Evolutionary conservation across 2,113 vertebrate genomes (phyloP).

Genomic region (Prochilodus magdalenae): DNA sequence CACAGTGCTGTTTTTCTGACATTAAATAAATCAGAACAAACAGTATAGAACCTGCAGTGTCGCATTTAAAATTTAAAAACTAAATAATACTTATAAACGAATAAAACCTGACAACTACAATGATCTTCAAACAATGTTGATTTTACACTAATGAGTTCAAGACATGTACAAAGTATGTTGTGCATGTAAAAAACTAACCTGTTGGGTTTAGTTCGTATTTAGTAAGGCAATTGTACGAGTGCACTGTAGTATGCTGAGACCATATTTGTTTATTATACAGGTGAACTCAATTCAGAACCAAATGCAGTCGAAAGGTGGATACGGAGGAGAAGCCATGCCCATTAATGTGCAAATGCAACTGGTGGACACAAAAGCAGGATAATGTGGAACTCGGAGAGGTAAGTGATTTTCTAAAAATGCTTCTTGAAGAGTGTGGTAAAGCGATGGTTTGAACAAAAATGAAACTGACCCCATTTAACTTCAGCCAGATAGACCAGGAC

Average conservation of each 20-base stretch:
- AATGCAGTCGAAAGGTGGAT: constrained; percentile 92
- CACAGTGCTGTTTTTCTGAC: too few relatives aligned
- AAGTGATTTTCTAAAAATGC: not conserved
- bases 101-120: too few relatives aligned
- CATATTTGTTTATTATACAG: constrained; percentile 57
- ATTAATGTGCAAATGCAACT: constrained; percentile 86
- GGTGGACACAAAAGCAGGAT: constrained; percentile 89
- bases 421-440: not conserved
- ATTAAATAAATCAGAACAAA: too few relatives aligned
- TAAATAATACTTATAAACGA: too few relatives aligned
- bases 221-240: not conserved
- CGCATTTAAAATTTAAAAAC: too few relatives aligned
- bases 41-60: too few relatives aligned
- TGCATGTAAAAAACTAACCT: not conserved
- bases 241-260: not conserved
- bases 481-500: too few relatives aligned
- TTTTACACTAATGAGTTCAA: too few relatives aligned
- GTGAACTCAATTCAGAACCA: constrained; percentile 91
- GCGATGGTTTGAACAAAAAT: not conserved
- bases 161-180: not conserved
- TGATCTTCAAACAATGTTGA: too few relatives aligned
- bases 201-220: not conserved
- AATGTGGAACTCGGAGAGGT: constrained; percentile 61
- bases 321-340: constrained; percentile 76
- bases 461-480: too few relatives aligned